Conservation (phyloP, 2,797 vertebrate genomes). For the Malacoraja senta region DNA sequence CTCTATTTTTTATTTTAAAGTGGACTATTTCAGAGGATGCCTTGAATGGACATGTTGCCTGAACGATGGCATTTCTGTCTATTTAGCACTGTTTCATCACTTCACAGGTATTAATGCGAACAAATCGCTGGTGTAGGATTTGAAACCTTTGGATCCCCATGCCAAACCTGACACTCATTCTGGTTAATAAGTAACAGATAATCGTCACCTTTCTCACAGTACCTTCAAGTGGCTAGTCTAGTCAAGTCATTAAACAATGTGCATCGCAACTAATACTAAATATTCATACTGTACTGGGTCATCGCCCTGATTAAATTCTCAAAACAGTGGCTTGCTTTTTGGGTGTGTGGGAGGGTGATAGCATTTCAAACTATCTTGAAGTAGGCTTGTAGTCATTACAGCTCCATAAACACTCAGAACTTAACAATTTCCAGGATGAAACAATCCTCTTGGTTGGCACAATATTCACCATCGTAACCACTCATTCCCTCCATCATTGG, state of each 20-base stretch:
- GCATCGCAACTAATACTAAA: background rate
- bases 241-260: background rate
- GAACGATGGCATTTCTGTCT: background rate
- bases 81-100: background rate
- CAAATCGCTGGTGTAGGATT: background rate
- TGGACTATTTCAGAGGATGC: background rate
- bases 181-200: background rate
- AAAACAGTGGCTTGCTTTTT: background rate
- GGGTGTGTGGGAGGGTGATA: too few species aligned
- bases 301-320: background rate
- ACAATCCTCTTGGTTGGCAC: too few species aligned
- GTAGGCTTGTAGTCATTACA: too few species aligned
- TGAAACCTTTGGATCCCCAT: background rate
- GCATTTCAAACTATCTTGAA: too few species aligned
- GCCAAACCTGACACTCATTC: background rate
- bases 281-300: background rate
- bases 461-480: too few species aligned
- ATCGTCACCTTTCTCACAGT: background rate
- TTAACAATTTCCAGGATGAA: too few species aligned
- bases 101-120: background rate
- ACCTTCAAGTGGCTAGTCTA: background rate
- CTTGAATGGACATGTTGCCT: background rate
- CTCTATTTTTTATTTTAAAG: background rate
- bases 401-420: too few species aligned
- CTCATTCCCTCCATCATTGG: too few species aligned